Evolutionary conservation across 2,113 vertebrate species (phyloP).

Genomic region (Zosterops borbonicus): DNA sequence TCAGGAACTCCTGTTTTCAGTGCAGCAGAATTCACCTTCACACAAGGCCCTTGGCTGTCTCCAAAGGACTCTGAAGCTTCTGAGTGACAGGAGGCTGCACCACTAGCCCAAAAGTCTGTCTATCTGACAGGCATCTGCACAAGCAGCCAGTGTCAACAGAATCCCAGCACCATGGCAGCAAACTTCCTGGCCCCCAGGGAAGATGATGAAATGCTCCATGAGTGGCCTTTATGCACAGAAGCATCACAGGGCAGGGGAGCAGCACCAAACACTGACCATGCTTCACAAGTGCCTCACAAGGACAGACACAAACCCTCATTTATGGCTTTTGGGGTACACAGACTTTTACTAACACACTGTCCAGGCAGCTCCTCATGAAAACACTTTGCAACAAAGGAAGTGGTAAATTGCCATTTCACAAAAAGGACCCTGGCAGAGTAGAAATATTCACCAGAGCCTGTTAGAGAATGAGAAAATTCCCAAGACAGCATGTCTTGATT

Average conservation of each 20-base stretch:
- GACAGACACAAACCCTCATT: not conserved
- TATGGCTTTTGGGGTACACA: accelerated
- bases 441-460: not conserved
- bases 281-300: too few relatives aligned
- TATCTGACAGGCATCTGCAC: not conserved
- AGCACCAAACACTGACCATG: not conserved
- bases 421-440: not conserved
- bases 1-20: not conserved
- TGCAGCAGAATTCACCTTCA: not conserved
- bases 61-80: not conserved
- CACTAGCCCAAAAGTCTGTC: not conserved
- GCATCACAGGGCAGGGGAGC: not conserved
- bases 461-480: not conserved
- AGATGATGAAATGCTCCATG: not conserved
- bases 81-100: accelerated
- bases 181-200: not conserved
- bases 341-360: not conserved
- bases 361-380: not conserved
- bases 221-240: not conserved
- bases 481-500: not conserved
- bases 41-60: not conserved
- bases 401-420: not conserved
- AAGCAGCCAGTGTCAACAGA: not conserved
- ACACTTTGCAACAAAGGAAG: not conserved
- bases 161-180: not conserved